These are phyloP conservation scores for Autographa pulchrina DNA, from an alignment of 2,888 invertebrate genomes.

Conservation along the genomic window DNA sequence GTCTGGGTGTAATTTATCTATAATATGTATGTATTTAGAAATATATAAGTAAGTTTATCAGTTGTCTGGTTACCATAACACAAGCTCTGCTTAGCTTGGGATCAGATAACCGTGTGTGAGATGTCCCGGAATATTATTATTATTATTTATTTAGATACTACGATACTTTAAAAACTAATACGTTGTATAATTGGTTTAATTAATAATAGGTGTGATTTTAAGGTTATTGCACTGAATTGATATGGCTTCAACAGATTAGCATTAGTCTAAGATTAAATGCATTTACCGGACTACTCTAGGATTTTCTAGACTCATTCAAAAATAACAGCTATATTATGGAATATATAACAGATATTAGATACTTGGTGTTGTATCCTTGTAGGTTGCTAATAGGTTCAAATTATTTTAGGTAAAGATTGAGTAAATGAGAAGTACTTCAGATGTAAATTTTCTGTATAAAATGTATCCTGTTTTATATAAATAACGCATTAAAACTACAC, in stretches of 20 bases:
- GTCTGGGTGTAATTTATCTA: too few species aligned
- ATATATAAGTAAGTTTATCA: too few species aligned
- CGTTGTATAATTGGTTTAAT: conserved; percentile 2
- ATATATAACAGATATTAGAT: too few species aligned
- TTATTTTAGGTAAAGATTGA: background rate
- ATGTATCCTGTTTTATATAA: background rate
- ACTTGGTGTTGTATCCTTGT: too few species aligned
- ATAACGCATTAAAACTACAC: background rate
- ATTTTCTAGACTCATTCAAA: background rate
- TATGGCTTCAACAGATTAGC: background rate
- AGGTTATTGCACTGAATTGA: background rate
- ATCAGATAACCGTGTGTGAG: too few species aligned
- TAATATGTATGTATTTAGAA: too few species aligned
- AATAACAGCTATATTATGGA: too few species aligned
- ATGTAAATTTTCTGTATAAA: background rate
- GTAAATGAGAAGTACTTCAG: background rate
- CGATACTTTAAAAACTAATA: too few species aligned
- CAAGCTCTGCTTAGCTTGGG: too few species aligned
- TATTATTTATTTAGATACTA: too few species aligned
- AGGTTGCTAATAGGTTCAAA: background rate
- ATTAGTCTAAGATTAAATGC: background rate
- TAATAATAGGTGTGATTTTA: background rate
- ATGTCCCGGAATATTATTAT: too few species aligned
- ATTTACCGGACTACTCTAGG: background rate
- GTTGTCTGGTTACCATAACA: too few species aligned